Conservation (phyloP, 1,140 invertebrate genomes). For the Calliopsis andreniformis region DNA sequence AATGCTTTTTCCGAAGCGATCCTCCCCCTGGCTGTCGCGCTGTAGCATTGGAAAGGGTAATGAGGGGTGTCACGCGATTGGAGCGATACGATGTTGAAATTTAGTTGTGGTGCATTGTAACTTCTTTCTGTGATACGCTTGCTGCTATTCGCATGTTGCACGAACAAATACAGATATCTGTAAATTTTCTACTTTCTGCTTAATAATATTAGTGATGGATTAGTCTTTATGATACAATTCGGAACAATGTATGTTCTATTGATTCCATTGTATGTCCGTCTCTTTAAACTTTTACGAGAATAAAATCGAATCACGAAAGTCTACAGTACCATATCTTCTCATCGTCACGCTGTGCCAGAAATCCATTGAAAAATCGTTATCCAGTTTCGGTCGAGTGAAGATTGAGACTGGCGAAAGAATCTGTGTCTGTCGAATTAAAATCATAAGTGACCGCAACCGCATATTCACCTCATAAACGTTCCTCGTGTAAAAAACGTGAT, state of each 20-base stretch:
- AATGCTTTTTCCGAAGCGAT: constrained; percentile 55
- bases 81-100: background rate
- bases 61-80: constrained; percentile 16
- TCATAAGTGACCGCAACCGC: constrained; percentile 62
- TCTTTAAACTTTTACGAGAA: too few relatives aligned
- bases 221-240: background rate
- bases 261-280: too few relatives aligned
- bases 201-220: too few relatives aligned
- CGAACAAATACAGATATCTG: too few relatives aligned
- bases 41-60: constrained; percentile 22
- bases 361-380: constrained; percentile 43
- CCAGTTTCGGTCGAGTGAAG: constrained; percentile 37
- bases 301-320: constrained; percentile 18
- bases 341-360: background rate
- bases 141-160: background rate
- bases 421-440: constrained; percentile 46
- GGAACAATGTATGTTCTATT: too few relatives aligned
- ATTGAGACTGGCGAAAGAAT: constrained; percentile 43
- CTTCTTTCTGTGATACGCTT: background rate
- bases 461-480: constrained; percentile 62
- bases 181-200: too few relatives aligned
- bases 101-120: background rate
- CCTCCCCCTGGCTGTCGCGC: background rate
- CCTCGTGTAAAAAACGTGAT: constrained; percentile 59
- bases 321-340: background rate